Conservation (phyloP, 2,888 invertebrate species). For the Ypsolopha sequella region DNA sequence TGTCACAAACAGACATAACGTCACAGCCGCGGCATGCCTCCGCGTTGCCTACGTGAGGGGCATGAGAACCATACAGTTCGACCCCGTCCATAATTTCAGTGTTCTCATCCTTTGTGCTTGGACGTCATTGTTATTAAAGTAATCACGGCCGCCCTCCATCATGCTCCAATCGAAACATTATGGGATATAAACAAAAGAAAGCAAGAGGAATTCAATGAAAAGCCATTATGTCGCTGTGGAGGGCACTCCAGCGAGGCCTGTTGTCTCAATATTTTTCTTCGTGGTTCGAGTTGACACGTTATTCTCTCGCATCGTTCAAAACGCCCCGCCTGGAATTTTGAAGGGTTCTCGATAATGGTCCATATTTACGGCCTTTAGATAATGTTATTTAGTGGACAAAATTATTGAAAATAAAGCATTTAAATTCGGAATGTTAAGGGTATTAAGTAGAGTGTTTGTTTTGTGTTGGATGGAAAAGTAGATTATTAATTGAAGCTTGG, state of each 20-base stretch:
- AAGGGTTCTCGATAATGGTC: slow-evolving; percentile 62
- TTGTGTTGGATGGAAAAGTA: neutral
- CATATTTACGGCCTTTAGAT: slow-evolving; percentile 65
- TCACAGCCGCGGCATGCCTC: slow-evolving; percentile 29
- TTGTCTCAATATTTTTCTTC: slow-evolving; percentile 70
- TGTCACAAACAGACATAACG: slow-evolving; percentile 16
- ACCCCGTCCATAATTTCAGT: slow-evolving; percentile 62
- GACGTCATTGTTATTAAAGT: slow-evolving; percentile 67
- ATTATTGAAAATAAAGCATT: slow-evolving; percentile 41
- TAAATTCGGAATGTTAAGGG: neutral
- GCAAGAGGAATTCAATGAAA: slow-evolving; percentile 66
- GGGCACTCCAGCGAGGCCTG: slow-evolving; percentile 47
- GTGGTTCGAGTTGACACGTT: slow-evolving; percentile 61
- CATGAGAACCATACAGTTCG: slow-evolving; percentile 52
- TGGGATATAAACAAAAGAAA: slow-evolving; percentile 70
- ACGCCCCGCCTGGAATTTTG: slow-evolving; percentile 62
- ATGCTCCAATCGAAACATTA: slow-evolving; percentile 66
- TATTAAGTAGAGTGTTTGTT: neutral
- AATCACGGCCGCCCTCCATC: slow-evolving; percentile 65
- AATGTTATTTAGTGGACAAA: slow-evolving; percentile 51
- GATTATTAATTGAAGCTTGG: slow-evolving; percentile 8
- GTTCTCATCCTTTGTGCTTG: slow-evolving; percentile 55
- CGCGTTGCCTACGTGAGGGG: slow-evolving; percentile 48
- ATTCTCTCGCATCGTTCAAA: slow-evolving; percentile 55
- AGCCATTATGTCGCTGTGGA: slow-evolving; percentile 64